Percentiles rank a stretch among this genome's conserved stretches.
Conservation (phyloP, 2,888 invertebrate species). For the Dendrolimus houi region DNA sequence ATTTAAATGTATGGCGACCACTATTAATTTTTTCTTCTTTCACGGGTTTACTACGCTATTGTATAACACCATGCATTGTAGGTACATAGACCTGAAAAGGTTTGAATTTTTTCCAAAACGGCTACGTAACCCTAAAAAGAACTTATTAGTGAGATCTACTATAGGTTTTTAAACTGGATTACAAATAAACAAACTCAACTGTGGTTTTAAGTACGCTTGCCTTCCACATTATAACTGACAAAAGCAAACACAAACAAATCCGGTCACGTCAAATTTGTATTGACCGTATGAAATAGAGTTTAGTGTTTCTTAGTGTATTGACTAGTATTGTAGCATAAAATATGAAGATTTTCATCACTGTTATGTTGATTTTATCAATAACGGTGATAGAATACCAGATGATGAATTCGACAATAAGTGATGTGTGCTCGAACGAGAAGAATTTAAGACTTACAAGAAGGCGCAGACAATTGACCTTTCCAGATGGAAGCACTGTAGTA, state of each 20-base stretch:
- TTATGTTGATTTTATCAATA: slow-evolving; percentile 11
- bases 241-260: slow-evolving; percentile 1
- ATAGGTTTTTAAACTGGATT: too few relatives aligned
- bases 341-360: slow-evolving; percentile 4
- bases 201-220: neutral
- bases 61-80: too few relatives aligned
- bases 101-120: neutral
- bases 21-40: too few relatives aligned
- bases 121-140: too few relatives aligned
- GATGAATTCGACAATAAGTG: slow-evolving; percentile 15
- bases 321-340: slow-evolving; percentile 11
- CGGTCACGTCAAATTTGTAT: neutral
- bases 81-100: neutral
- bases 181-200: neutral
- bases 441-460: slow-evolving; percentile 39
- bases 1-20: too few relatives aligned
- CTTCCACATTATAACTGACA: neutral
- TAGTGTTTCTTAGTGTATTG: neutral
- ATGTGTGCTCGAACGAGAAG: slow-evolving; percentile 50
- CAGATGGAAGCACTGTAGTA: slow-evolving; percentile 42
- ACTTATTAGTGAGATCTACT: too few relatives aligned
- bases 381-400: neutral
- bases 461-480: slow-evolving; percentile 51
- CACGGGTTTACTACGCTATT: too few relatives aligned
- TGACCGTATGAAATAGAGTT: neutral